phyloP scores from a whole-genome alignment of 2,113 vertebrate genomes.

The Sakesphorus luctuosus region DNA sequence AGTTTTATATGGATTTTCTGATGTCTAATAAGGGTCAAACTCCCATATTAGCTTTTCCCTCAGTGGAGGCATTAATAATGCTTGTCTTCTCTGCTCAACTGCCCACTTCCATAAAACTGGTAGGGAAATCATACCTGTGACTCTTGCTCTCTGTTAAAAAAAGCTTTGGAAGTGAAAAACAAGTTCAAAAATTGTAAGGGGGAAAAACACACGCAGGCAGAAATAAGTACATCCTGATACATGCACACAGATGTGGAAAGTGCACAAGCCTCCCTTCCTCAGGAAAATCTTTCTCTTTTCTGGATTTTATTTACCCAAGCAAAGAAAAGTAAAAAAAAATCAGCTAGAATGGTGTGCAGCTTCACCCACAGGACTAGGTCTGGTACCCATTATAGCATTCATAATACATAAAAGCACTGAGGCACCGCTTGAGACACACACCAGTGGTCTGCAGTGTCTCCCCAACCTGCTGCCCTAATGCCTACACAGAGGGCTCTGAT shows the following conservation, averaged over 20 bases:
- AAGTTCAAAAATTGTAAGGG: not conserved
- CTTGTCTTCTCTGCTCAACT: constrained; percentile 52
- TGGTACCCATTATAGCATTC: not conserved
- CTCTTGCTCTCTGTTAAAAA: not conserved
- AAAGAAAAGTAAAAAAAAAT: not conserved
- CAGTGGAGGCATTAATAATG: constrained; percentile 35
- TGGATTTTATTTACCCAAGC: not conserved
- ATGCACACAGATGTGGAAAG: not conserved
- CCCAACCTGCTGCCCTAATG: not conserved
- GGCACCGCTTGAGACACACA: not conserved
- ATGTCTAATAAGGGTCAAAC: constrained; percentile 53
- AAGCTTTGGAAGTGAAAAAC: not conserved
- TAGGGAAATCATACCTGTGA: constrained; percentile 11
- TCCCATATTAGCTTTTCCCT: constrained; percentile 42
- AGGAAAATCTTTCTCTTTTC: not conserved
- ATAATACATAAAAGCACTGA: not conserved
- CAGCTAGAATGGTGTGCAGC: accelerated
- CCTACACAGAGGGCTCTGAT: not conserved
- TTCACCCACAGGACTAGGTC: not conserved
- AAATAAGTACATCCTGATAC: not conserved
- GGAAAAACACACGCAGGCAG: not conserved
- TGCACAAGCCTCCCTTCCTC: not conserved
- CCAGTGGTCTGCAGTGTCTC: not conserved
- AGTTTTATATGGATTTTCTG: constrained; percentile 26
- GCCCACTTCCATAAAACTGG: constrained; percentile 21